A percentile compares a stretch with the other conserved stretches of the same genome.
phyloP scores from a whole-genome alignment of 2,113 vertebrate species.

The Silurus glanis region DNA sequence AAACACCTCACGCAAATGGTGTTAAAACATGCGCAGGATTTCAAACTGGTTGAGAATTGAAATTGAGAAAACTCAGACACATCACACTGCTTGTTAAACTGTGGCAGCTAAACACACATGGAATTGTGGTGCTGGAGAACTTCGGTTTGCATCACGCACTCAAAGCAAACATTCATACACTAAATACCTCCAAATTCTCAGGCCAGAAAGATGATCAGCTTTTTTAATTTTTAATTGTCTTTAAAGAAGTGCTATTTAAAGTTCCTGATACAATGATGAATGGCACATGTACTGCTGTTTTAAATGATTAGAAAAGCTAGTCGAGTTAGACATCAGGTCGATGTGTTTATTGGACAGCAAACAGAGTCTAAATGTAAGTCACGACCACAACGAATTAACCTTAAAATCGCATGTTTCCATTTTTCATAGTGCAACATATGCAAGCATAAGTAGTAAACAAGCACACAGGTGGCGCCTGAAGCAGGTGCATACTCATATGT shows the following conservation, averaged over 20 bases:
- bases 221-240: background rate
- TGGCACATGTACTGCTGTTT: background rate
- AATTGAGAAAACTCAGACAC: background rate
- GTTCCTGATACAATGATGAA: background rate
- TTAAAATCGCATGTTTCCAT: too few relatives aligned
- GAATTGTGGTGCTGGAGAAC: background rate
- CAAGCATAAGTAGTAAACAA: too few relatives aligned
- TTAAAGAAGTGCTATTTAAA: background rate
- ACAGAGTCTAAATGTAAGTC: too few relatives aligned
- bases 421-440: too few relatives aligned
- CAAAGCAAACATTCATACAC: background rate
- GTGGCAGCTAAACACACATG: background rate
- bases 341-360: too few relatives aligned
- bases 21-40: constrained; percentile 35
- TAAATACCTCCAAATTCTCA: background rate
- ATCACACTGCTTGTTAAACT: background rate
- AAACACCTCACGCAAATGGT: constrained; percentile 2
- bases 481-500: too few relatives aligned
- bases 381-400: too few relatives aligned
- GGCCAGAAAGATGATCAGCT: background rate
- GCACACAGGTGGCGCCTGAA: too few relatives aligned
- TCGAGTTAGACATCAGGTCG: too few relatives aligned
- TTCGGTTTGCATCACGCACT: background rate
- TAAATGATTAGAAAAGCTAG: background rate
- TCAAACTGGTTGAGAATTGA: background rate